Conservation (phyloP, 2,113 vertebrate species). For the Chrysemys picta region DNA sequence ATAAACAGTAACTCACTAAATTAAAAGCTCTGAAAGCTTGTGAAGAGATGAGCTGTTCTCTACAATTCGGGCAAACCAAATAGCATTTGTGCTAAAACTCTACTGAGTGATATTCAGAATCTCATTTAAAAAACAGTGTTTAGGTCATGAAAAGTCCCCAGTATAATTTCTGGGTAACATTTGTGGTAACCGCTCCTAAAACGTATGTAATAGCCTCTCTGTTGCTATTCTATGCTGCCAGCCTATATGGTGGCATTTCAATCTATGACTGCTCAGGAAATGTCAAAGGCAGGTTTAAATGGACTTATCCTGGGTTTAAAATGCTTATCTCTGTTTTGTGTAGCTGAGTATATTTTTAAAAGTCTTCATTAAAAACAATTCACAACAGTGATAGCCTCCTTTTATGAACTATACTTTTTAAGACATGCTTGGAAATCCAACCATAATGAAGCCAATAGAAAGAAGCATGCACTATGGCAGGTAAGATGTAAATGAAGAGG, state of each 20-base stretch:
- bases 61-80: constrained; percentile 4
- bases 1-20: constrained; percentile 25
- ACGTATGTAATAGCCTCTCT: not conserved
- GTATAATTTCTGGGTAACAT: not conserved
- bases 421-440: not conserved
- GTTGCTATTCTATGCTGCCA: not conserved
- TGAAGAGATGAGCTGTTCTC: constrained; percentile 32
- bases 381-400: not conserved
- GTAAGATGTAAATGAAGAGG: not conserved
- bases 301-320: not conserved
- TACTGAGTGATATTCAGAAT: constrained; percentile 11
- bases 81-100: constrained; percentile 17
- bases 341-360: not conserved
- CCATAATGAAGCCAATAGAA: not conserved
- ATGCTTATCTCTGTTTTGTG: not conserved
- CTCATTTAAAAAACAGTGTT: not conserved
- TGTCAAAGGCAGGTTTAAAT: not conserved
- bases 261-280: not conserved
- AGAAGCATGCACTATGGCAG: not conserved
- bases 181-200: not conserved
- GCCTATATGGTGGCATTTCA: accelerated
- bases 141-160: constrained; percentile 11
- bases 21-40: constrained; percentile 1
- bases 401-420: not conserved
- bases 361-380: not conserved